Base-by-base conservation (phyloP, 2,888 invertebrate genomes). In the Parapristionchus giblindavisi region DNA sequence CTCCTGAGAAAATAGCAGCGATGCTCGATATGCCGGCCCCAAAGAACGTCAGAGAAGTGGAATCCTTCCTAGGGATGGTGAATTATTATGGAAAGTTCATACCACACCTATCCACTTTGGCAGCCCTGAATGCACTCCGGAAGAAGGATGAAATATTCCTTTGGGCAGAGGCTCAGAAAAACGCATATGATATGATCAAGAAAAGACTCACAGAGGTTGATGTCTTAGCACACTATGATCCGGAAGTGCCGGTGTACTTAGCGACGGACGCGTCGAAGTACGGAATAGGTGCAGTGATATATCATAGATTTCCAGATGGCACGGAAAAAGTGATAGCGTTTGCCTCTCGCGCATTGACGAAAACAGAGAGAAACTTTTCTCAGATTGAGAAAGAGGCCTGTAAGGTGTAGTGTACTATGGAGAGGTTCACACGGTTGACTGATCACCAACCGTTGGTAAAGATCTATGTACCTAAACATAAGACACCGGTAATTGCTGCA, bases 401-500 rank as follows among this genome's bases (percentile, higher is more conserved):
- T 76, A 76, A 88, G 32, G 87, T 87, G 0, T 90, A 89, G 76
- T 78, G 90, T 0, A 88, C 89, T 71, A 87, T 88, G 0, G 48
- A 83, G 8, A 63, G 80, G 0, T 88, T 89, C 32, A 78, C 78
- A 0, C 82, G 90, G 0, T 77, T 87, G 4, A 90, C 89, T 0
- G 90, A 90, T 77, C 90, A 90, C 75, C 88, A 89, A 75, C 89
- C 90, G 0, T 81, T 91, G 40, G 88, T 89, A 85, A 91, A 89
- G 14, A 80, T 80, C 4, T 82, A 77, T 52, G 82, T 80, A 3
- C 58, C 65, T 0, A 81, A 80, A n/a, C 58, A 60, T 14, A 78
- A 72, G 29, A 27, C 78, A 3, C 79, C 79, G 3, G 72, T 77
- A 1, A 38, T 65, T n/a, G 61, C 68, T 1, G 73, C 73, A 0